Base-by-base conservation (phyloP, 2,797 vertebrate genomes). In the Sciurus carolinensis region DNA sequence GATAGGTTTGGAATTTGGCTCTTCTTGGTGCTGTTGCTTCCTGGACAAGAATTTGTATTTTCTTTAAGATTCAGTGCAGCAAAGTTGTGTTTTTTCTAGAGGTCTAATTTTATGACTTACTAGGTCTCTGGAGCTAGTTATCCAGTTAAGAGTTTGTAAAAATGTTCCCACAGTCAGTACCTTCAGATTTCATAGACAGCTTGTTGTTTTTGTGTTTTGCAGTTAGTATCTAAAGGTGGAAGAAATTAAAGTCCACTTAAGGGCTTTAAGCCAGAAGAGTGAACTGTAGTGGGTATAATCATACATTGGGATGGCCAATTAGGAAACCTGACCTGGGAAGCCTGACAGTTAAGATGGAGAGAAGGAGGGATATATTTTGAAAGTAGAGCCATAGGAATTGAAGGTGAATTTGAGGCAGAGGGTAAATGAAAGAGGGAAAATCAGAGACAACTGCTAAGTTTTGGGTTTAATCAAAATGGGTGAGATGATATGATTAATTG, bases 201-300 rank as follows among this genome's bases (percentile, higher is more conserved):
- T 75, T 86, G 66, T 81, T 95, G 33, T 90, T 94, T 83, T 94
- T 91, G 59, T 90, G 2, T 54, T 87, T 83, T 83, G 64, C 1
- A 71, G 52, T 87, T 83, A 94, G 15, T 76, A 76, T 83, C 36
- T 76, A 47, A 83, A 89, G 28, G 57, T 79, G 15, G 72, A 75
- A 75, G 72, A 75, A 44, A 75, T 75, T 47, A 75, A 75, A 75
- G 22, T 59, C 20, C 54, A 52, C 30, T 77, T 69, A 22, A 59
- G 57, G 57, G 57, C 24, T 59, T 26, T 59, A 59, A 57, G 57
- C 57, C 22, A 47, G 33, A n/a, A 71, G 52, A 80, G 36, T 39
- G 18, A 66, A 47, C 28, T 44, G 0, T 44, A 39, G 33, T 39
- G 50, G 39, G 39, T 33, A 64, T 47, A 59, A 1, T 13, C 66